Percentiles rank a stretch among this genome's conserved stretches.
Conservation (phyloP, 2,113 vertebrate species). For the Hassar affinis region DNA sequence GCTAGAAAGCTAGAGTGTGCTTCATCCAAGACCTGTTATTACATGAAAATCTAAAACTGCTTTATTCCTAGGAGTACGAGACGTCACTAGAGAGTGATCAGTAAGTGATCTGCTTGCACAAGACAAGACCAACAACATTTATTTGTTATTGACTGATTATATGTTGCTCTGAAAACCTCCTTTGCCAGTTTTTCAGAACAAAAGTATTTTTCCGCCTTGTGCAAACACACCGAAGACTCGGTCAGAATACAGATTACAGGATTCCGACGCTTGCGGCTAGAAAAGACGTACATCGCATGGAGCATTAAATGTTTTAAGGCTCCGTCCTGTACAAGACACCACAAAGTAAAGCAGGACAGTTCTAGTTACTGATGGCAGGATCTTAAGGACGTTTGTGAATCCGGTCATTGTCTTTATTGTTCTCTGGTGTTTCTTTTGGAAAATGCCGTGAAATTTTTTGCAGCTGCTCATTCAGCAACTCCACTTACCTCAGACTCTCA, state of each 20-base stretch:
- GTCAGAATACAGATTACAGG: not conserved
- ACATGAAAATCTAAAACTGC: not conserved
- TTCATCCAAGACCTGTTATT: not conserved
- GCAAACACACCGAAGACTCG: not conserved
- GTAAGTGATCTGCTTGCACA: not conserved
- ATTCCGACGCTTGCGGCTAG: not conserved
- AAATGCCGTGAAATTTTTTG: constrained; percentile 27
- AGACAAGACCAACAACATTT: not conserved
- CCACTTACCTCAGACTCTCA: constrained; percentile 41
- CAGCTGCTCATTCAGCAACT: constrained; percentile 13
- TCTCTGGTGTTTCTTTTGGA: not conserved
- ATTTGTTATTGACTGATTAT: not conserved
- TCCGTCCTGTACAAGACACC: not conserved
- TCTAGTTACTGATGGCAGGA: not conserved
- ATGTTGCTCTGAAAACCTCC: not conserved
- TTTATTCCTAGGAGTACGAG: not conserved
- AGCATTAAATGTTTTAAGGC: not conserved
- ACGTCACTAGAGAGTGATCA: not conserved
- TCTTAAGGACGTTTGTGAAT: not conserved
- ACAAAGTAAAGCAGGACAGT: not conserved
- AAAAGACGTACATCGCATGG: not conserved
- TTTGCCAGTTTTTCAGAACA: not conserved
- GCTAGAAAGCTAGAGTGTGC: not conserved
- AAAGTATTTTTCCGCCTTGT: not conserved
- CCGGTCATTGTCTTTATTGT: not conserved